phyloP scores from a whole-genome alignment of 2,113 vertebrate species.

The Elaphurus davidianus region DNA sequence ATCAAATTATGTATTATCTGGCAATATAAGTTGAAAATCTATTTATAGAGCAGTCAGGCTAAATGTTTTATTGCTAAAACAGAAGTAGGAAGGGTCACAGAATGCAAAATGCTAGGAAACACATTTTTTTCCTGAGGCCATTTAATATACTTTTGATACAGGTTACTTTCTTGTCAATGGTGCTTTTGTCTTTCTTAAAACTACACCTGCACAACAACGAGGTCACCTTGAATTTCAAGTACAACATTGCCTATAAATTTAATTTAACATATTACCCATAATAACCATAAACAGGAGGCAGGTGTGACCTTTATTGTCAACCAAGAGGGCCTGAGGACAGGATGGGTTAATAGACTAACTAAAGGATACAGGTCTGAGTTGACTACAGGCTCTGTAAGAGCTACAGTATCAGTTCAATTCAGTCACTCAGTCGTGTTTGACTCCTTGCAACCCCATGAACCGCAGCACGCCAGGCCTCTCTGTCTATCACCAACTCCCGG shows the following conservation, averaged over 20 bases:
- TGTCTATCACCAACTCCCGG: too few species aligned
- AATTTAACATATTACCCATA: constrained; percentile 70
- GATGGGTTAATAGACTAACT: neutral
- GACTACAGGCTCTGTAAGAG: neutral
- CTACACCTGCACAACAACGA: constrained; percentile 50
- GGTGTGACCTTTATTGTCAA: constrained; percentile 61
- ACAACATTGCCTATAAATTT: constrained; percentile 66
- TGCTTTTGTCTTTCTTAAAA: constrained; percentile 66
- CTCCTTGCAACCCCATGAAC: too few species aligned
- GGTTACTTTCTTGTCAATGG: constrained; percentile 51
- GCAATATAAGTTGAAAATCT: constrained; percentile 53
- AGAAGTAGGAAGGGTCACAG: constrained; percentile 40
- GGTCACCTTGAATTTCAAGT: constrained; percentile 68
- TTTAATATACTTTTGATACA: constrained; percentile 44
- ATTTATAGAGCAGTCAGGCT: constrained; percentile 16
- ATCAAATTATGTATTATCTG: constrained; percentile 21
- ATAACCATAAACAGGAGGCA: constrained; percentile 67
- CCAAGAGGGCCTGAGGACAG: constrained; percentile 6
- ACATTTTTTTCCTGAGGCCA: neutral
- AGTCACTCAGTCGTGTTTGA: too few species aligned
- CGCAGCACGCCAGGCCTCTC: too few species aligned
- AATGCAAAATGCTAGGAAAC: constrained; percentile 32
- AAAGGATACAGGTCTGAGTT: neutral
- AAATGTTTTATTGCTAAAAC: constrained; percentile 37
- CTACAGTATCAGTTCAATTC: neutral